phyloP scores from a whole-genome alignment of 2,888 invertebrate species.

The Campoplex nolae region DNA sequence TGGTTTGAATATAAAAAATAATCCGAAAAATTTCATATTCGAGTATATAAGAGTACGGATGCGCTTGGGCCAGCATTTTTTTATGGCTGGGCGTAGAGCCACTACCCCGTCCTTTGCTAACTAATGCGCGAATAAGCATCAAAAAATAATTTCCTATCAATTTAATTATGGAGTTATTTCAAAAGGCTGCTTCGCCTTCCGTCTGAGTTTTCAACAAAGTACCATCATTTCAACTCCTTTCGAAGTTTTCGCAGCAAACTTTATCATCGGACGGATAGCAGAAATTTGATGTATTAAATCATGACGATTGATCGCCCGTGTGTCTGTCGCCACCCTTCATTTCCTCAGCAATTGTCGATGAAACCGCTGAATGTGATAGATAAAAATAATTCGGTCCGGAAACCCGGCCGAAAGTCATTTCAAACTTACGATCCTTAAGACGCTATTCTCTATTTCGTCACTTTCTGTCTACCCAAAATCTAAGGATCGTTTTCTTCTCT shows the following conservation, averaged over 20 bases:
- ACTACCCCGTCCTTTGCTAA: no score
- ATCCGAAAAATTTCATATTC: no score
- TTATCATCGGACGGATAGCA: neutral
- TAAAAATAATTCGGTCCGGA: slow-evolving; percentile 75
- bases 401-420: slow-evolving; percentile 65
- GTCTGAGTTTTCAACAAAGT: neutral
- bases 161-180: no score
- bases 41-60: no score
- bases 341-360: slow-evolving; percentile 47
- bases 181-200: no score
- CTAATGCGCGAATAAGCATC: no score
- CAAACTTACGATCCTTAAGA: slow-evolving; percentile 44
- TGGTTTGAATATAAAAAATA: no score
- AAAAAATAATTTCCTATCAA: no score
- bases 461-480: slow-evolving; percentile 45
- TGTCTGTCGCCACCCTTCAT: slow-evolving; percentile 33
- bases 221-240: neutral
- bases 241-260: neutral
- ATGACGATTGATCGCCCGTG: slow-evolving; percentile 9
- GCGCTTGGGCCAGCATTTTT: no score
- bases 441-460: slow-evolving; percentile 69
- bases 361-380: slow-evolving; percentile 72
- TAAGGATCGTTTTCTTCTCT: slow-evolving; percentile 40
- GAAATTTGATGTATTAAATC: slow-evolving; percentile 34
- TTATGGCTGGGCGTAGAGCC: no score